Evolutionary conservation across 2,888 invertebrate species (phyloP).

Genomic region (Epistrophe grossulariae): DNA sequence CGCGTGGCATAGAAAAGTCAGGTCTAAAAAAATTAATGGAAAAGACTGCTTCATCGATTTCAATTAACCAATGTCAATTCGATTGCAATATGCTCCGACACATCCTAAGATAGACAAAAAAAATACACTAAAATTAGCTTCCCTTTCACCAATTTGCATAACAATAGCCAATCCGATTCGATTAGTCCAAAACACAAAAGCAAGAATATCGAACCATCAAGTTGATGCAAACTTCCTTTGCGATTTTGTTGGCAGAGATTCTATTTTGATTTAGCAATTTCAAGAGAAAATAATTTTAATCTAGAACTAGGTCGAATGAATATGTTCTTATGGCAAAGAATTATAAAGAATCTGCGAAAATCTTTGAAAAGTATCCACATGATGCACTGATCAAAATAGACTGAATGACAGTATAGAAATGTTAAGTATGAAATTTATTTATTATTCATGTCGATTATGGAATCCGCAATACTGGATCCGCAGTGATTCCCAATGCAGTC

Average conservation of each 20-base stretch:
- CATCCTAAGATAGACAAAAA: constrained; percentile 31
- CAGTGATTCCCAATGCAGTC: too few relatives aligned
- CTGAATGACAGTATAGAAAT: too few relatives aligned
- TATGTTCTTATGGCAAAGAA: not conserved
- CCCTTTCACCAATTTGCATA: constrained; percentile 65
- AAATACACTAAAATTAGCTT: constrained; percentile 61
- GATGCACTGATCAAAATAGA: too few relatives aligned
- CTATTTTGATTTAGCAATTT: constrained; percentile 31
- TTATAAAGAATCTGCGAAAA: too few relatives aligned
- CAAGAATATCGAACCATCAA: constrained; percentile 4
- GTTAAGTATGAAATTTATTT: too few relatives aligned
- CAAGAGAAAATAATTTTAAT: not conserved
- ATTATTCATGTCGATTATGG: too few relatives aligned
- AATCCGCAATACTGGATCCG: too few relatives aligned
- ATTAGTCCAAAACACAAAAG: constrained; percentile 57
- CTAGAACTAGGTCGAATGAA: not conserved
- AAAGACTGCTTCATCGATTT: constrained; percentile 59
- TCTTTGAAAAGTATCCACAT: too few relatives aligned
- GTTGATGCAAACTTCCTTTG: constrained; percentile 34
- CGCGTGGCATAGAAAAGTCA: constrained; percentile 1
- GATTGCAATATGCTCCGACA: constrained; percentile 46
- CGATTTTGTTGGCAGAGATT: constrained; percentile 16
- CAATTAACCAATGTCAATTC: constrained; percentile 68
- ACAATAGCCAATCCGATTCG: constrained; percentile 68
- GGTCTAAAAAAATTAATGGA: constrained; percentile 19